A percentile compares a stretch with the other conserved stretches of the same genome.
These are phyloP conservation scores for Saccopteryx leptura DNA, from an alignment of 2,113 vertebrate species.

Conservation along the genomic window DNA sequence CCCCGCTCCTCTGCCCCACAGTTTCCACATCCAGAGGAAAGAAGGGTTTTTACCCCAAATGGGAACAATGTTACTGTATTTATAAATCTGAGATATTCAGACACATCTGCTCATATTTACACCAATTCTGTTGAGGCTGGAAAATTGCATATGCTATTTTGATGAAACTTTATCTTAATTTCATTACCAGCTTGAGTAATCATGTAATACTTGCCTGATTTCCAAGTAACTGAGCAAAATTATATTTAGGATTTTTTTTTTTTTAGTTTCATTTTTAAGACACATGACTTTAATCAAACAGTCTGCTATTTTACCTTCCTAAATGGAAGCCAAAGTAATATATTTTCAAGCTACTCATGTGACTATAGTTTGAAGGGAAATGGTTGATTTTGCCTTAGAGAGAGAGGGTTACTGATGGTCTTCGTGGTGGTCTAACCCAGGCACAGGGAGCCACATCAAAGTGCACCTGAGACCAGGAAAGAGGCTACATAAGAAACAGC, in stretches of 20 bases:
- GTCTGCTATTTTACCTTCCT: slow-evolving; percentile 42
- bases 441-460: background rate
- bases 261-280: slow-evolving; percentile 44
- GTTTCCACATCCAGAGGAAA: slow-evolving; percentile 20
- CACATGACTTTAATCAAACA: slow-evolving; percentile 54
- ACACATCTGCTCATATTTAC: slow-evolving; percentile 83
- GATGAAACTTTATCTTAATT: slow-evolving; percentile 83
- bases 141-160: slow-evolving; percentile 85
- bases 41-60: slow-evolving; percentile 49
- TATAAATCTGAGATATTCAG: slow-evolving; percentile 75
- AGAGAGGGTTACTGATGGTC: background rate
- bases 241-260: background rate
- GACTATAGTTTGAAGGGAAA: background rate
- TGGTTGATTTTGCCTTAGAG: background rate
- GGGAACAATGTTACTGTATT: slow-evolving; percentile 79
- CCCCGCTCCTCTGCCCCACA: background rate
- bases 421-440: background rate
- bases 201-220: slow-evolving; percentile 78
- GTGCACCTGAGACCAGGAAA: background rate
- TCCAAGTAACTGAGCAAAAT: slow-evolving; percentile 73
- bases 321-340: slow-evolving; percentile 11
- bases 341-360: background rate
- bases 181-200: slow-evolving; percentile 80
- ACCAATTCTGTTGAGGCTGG: slow-evolving; percentile 71
- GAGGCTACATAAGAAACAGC: background rate